Percentiles rank a stretch among this genome's conserved stretches.
Conservation (phyloP, 2,113 vertebrate genomes). For the Indicator maculatus region DNA sequence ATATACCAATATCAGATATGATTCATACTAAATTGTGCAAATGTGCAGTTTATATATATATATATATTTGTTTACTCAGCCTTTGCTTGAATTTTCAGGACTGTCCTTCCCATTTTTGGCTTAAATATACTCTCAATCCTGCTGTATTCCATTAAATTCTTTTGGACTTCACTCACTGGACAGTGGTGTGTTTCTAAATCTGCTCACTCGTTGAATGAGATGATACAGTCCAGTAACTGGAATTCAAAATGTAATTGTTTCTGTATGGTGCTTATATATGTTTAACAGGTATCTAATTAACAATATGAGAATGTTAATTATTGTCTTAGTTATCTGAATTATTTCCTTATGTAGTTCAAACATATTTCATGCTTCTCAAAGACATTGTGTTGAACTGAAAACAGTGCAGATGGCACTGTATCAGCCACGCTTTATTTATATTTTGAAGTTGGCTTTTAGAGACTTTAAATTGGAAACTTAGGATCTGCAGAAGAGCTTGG, state of each 20-base stretch:
- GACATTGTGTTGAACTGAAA: neutral
- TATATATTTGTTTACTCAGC: neutral
- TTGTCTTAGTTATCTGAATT: neutral
- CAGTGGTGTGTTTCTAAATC: neutral
- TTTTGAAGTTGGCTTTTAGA: neutral
- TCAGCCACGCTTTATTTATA: neutral
- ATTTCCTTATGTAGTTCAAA: neutral
- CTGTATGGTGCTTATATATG: neutral
- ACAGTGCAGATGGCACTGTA: neutral
- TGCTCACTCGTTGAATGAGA: neutral
- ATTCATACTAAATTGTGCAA: neutral
- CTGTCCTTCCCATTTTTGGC: neutral
- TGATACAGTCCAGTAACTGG: neutral
- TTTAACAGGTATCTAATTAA: neutral
- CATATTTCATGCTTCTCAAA: neutral
- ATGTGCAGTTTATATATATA: neutral
- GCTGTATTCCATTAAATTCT: neutral
- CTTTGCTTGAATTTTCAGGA: neutral
- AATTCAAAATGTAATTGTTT: neutral
- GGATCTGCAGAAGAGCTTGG: neutral
- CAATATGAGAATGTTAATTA: neutral
- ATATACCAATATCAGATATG: neutral
- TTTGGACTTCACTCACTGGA: neutral
- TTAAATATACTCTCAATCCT: neutral
- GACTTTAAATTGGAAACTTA: neutral